These are phyloP conservation scores for Synergus laeviventris DNA, from an alignment of 2,888 invertebrate genomes.

Conservation along the genomic window DNA sequence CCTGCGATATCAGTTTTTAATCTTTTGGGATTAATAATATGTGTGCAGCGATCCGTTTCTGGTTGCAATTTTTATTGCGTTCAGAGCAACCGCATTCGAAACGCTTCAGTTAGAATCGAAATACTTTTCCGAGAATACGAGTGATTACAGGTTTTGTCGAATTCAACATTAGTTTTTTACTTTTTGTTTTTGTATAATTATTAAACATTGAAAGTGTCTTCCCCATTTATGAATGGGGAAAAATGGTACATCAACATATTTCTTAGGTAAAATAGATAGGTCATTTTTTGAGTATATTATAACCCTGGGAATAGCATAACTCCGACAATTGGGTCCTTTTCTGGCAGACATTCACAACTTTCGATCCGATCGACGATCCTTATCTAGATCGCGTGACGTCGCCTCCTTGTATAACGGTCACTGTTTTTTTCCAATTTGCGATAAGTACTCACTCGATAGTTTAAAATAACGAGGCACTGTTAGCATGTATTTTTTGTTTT, in stretches of 20 bases:
- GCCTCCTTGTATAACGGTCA: conserved; percentile 42
- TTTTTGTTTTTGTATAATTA: neutral
- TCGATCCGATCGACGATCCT: conserved; percentile 45
- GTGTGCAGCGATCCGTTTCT: conserved; percentile 50
- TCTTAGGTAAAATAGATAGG: too few species aligned
- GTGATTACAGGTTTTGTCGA: neutral
- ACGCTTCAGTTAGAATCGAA: conserved; percentile 14
- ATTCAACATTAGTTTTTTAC: neutral
- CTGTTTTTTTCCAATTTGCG: conserved; percentile 42
- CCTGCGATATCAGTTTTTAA: conserved; percentile 8
- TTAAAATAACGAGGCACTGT: conserved; percentile 37
- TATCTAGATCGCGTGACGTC: conserved; percentile 41
- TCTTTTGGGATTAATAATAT: conserved; percentile 44
- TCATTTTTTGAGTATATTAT: too few species aligned
- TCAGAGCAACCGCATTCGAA: neutral
- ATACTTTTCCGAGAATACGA: conserved; percentile 27
- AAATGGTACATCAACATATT: too few species aligned
- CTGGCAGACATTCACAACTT: neutral
- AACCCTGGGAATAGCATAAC: too few species aligned
- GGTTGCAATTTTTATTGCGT: conserved; percentile 46
- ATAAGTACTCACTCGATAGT: conserved; percentile 37
- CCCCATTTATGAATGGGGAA: too few species aligned
- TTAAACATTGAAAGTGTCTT: neutral
- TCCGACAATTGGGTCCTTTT: neutral
- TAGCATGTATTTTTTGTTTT: conserved; percentile 31